A percentile compares a stretch with the other conserved stretches of the same genome.
Evolutionary conservation across 2,797 vertebrate genomes (phyloP).

Genomic region (Danio aesculapii): DNA sequence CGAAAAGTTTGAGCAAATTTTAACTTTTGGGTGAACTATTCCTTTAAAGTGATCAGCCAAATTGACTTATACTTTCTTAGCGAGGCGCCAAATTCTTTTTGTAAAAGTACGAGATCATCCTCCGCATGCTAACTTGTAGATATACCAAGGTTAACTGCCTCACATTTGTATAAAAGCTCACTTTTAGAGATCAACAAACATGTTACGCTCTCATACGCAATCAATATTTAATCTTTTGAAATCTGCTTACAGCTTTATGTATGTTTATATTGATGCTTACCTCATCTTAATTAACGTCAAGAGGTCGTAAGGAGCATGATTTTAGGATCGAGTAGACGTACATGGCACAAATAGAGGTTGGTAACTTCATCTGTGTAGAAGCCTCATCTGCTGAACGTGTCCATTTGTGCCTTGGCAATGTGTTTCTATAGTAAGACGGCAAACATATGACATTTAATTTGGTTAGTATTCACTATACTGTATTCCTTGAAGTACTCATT

Average conservation of each 20-base stretch:
- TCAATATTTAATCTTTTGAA: conserved; percentile 15
- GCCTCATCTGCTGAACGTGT: conserved; percentile 42
- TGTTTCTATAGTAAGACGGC: conserved; percentile 24
- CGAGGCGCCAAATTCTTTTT: conserved; percentile 19
- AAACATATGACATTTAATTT: conserved; percentile 24
- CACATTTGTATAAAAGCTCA: conserved; percentile 41
- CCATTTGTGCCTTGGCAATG: conserved; percentile 46
- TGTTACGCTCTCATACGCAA: conserved; percentile 27
- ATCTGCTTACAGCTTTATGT: conserved; percentile 29
- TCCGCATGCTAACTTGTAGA: conserved; percentile 39
- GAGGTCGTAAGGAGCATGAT: conserved; percentile 13
- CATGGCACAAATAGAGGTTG: conserved; percentile 34
- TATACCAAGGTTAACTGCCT: not conserved
- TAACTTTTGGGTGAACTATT: not conserved
- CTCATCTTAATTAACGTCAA: conserved; percentile 25
- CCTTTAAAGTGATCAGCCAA: not conserved
- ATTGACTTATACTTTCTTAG: not conserved
- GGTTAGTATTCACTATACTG: not conserved
- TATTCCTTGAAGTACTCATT: conserved; percentile 11
- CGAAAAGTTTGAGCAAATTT: not conserved
- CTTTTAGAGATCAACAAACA: conserved; percentile 18
- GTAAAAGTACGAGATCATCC: conserved; percentile 30
- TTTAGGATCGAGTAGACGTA: conserved; percentile 36
- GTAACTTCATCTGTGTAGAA: conserved; percentile 30
- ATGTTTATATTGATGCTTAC: conserved; percentile 24